phyloP scores from a whole-genome alignment of 1,140 invertebrate genomes.

The Odontomachus brunneus region DNA sequence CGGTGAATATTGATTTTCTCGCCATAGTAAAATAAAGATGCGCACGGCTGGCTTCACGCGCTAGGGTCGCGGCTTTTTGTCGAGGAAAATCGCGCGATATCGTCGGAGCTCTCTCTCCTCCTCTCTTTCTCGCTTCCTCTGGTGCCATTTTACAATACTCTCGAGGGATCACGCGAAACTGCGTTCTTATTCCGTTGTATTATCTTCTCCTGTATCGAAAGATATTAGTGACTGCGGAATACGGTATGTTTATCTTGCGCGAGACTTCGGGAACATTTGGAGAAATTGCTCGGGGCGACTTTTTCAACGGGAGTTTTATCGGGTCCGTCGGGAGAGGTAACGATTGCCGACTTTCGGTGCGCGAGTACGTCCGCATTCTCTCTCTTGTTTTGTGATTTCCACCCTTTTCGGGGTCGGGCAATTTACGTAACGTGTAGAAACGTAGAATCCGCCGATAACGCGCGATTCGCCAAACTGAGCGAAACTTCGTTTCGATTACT shows the following conservation, averaged over 20 bases:
- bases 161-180: not conserved
- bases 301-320: conserved; percentile 29
- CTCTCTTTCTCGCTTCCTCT: not conserved
- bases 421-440: too few relatives aligned
- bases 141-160: not conserved
- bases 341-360: not conserved
- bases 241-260: conserved; percentile 11
- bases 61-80: not conserved
- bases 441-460: too few relatives aligned
- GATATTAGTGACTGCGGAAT: not conserved
- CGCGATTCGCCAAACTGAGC: too few relatives aligned
- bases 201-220: not conserved
- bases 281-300: not conserved
- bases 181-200: not conserved
- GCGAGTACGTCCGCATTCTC: not conserved
- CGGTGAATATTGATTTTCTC: conserved; percentile 23
- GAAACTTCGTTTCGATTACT: too few relatives aligned
- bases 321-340: not conserved
- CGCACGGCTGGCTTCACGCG: not conserved
- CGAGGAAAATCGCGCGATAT: not conserved
- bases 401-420: too few relatives aligned
- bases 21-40: conserved; percentile 18
- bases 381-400: not conserved
- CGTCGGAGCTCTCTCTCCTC: not conserved
- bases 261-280: conserved; percentile 6